Evolutionary conservation across 2,113 vertebrate species (phyloP).

Genomic region (Psephotus haematonotus): DNA sequence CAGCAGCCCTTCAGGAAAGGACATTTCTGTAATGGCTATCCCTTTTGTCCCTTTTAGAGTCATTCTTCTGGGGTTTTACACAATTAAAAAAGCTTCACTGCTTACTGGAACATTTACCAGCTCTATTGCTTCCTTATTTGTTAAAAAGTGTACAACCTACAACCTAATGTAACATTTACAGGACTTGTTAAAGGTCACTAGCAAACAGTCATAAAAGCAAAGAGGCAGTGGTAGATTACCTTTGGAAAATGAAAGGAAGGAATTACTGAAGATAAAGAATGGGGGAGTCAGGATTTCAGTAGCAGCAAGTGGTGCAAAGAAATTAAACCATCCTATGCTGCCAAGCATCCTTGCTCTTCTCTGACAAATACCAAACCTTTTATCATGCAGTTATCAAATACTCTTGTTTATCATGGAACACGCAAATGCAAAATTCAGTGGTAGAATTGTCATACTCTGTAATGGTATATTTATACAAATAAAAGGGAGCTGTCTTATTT

Average conservation of each 20-base stretch:
- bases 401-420: neutral
- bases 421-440: neutral
- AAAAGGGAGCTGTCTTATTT: neutral
- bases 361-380: slow-evolving; percentile 29
- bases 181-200: slow-evolving; percentile 32
- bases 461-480: neutral
- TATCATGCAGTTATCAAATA: slow-evolving; percentile 20
- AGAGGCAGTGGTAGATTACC: neutral
- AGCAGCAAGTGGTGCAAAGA: neutral
- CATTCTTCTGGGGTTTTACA: neutral
- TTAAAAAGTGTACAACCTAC: neutral
- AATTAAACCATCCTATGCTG: slow-evolving; percentile 8
- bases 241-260: neutral
- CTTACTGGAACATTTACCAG: neutral
- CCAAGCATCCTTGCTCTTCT: neutral
- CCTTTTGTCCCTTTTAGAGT: neutral
- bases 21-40: neutral
- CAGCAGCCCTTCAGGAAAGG: neutral
- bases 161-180: neutral
- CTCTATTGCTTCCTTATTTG: neutral
- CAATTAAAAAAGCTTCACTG: neutral
- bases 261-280: neutral
- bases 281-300: neutral
- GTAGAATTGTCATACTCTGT: neutral
- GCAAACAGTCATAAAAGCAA: neutral